A percentile compares a stretch with the other conserved stretches of the same genome.
Conservation (phyloP, 2,888 invertebrate genomes). For the Chalcosyrphus nemorum region DNA sequence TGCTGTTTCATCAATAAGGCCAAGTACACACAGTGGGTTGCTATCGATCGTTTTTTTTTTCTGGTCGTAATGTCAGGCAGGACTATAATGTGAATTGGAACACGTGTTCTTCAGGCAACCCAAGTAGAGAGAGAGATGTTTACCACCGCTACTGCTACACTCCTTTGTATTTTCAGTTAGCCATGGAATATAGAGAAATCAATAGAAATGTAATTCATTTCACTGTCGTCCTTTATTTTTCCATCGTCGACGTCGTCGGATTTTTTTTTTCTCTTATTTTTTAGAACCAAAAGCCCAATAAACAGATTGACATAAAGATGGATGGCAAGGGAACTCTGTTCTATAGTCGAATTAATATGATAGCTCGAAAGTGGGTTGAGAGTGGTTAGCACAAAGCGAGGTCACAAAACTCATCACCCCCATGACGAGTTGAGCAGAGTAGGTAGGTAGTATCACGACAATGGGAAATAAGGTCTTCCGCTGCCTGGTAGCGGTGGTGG, state of each 20-base stretch:
- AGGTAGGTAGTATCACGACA: not conserved
- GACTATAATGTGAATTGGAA: conserved; percentile 47
- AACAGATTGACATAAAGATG: conserved; percentile 72
- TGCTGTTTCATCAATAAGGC: conserved; percentile 69
- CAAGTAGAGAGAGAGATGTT: conserved; percentile 56
- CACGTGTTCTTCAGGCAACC: conserved; percentile 58
- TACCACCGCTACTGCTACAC: conserved; percentile 48
- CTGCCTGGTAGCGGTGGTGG: no score
- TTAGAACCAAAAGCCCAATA: conserved; percentile 65
- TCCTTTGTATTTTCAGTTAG: conserved; percentile 50
- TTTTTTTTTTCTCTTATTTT: conserved; percentile 13
- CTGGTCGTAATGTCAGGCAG: conserved; percentile 37
- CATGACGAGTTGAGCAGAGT: not conserved
- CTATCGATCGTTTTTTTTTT: conserved; percentile 64
- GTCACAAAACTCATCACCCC: conserved; percentile 8
- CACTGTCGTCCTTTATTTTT: conserved; percentile 60
- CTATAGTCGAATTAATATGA: conserved; percentile 59
- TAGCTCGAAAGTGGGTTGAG: conserved; percentile 31
- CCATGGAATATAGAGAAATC: conserved; percentile 55
- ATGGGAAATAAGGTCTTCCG: not conserved
- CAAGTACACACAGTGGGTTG: conserved; percentile 55
- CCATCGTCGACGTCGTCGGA: not conserved
- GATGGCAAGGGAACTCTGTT: conserved; percentile 52
- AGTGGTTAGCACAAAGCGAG: conserved; percentile 36
- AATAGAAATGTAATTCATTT: conserved; percentile 71